These are phyloP conservation scores for Dipodomys stephensi DNA, from an alignment of 2,113 vertebrate species.

Conservation along the genomic window DNA sequence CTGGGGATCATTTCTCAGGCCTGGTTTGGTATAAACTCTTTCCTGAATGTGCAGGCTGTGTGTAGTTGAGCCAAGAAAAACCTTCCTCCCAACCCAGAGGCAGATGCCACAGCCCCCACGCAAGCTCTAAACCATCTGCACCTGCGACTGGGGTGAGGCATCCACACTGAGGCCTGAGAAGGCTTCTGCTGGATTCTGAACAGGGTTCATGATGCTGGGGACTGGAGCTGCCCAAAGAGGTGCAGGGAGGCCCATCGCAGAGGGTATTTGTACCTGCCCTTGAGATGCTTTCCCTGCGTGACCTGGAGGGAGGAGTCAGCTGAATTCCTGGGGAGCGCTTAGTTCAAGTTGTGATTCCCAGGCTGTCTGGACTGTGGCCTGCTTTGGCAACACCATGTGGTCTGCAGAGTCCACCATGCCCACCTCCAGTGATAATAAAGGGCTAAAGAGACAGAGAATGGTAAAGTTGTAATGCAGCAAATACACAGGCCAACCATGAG, in stretches of 20 bases:
- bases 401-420: not conserved
- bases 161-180: not conserved
- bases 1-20: conserved; percentile 40
- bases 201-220: not conserved
- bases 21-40: conserved; percentile 46
- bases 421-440: not conserved
- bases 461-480: not conserved
- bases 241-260: not conserved
- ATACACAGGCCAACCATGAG: not conserved
- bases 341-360: not conserved
- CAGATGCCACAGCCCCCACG: conserved; percentile 51
- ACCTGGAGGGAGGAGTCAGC: not conserved
- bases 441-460: not conserved
- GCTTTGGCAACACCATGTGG: not conserved
- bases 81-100: conserved; percentile 57
- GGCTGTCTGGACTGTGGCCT: not conserved
- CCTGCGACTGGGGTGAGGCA: not conserved
- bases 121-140: not conserved
- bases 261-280: not conserved
- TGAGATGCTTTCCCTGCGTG: not conserved
- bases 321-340: conserved; percentile 17
- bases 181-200: not conserved
- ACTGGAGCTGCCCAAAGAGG: not conserved
- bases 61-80: conserved; percentile 59
- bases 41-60: conserved; percentile 10